Percentiles rank a stretch among this genome's conserved stretches.
Conservation (phyloP, 1,140 invertebrate genomes). For the Oscheius sp. region DNA sequence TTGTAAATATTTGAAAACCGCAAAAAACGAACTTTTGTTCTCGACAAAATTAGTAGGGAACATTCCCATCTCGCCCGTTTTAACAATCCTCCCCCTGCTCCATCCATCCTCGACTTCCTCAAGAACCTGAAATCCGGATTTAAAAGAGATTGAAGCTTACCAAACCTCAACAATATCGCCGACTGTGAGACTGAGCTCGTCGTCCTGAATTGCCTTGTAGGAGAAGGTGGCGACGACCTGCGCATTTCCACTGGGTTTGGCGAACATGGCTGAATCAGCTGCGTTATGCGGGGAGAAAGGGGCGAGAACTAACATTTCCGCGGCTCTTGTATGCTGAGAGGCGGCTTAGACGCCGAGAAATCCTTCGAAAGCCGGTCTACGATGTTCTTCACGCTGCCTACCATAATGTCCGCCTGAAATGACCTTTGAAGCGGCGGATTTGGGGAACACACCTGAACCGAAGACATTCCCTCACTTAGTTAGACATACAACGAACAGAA, state of each 20-base stretch:
- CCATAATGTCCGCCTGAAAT: conserved; percentile 1
- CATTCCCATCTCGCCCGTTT: conserved; percentile 14
- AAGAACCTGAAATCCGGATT: neutral
- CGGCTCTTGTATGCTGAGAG: neutral
- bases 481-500: too few species aligned
- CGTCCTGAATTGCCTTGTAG: conserved; percentile 20
- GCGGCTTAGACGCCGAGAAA: neutral
- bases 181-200: conserved; percentile 25
- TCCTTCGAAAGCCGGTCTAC: conserved; percentile 12
- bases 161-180: conserved; percentile 17
- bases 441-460: neutral
- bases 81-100: conserved; percentile 13
- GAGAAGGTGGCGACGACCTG: conserved; percentile 16
- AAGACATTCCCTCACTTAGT: too few species aligned
- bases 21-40: neutral
- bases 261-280: neutral
- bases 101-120: conserved; percentile 28
- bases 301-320: neutral
- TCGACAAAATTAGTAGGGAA: conserved; percentile 29
- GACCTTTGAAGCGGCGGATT: neutral
- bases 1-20: neutral
- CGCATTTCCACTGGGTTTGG: neutral
- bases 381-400: conserved; percentile 10
- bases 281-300: neutral
- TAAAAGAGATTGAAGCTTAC: neutral